Conservation (phyloP, 2,888 invertebrate species). For the Cheiracanthium punctorium region DNA sequence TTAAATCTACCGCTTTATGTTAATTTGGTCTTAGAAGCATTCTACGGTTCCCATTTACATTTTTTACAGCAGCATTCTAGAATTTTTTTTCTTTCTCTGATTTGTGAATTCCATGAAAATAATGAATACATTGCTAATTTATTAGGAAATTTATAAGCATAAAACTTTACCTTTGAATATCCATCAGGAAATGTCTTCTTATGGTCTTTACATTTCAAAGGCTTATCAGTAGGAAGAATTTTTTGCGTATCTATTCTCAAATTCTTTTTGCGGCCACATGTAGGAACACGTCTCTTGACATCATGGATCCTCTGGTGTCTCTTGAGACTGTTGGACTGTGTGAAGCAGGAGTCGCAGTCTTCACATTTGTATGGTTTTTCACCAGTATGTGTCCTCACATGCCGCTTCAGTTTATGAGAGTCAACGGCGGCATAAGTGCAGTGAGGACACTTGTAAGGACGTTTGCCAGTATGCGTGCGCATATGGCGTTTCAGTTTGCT, state of each 20-base stretch:
- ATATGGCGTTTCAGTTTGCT: slow-evolving; percentile 96
- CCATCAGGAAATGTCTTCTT: slow-evolving; percentile 93
- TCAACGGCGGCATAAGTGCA: slow-evolving; percentile 98
- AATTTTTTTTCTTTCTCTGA: too few species aligned
- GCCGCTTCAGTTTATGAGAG: slow-evolving; percentile 96
- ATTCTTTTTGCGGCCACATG: slow-evolving; percentile 97
- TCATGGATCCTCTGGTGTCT: slow-evolving; percentile 93
- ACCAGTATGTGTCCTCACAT: slow-evolving; percentile 88
- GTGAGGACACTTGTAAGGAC: slow-evolving; percentile 93
- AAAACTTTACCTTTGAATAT: slow-evolving; percentile 79
- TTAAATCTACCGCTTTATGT: too few species aligned
- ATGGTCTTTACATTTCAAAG: slow-evolving; percentile 93
- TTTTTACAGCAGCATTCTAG: too few species aligned
- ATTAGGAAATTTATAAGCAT: background rate
- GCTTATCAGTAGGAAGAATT: slow-evolving; percentile 93
- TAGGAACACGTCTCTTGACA: slow-evolving; percentile 92
- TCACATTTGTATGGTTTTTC: slow-evolving; percentile 79
- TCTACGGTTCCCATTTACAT: too few species aligned
- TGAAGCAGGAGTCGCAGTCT: slow-evolving; percentile 88
- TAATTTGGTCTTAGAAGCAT: too few species aligned
- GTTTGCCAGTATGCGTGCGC: slow-evolving; percentile 92
- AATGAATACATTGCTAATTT: too few species aligned
- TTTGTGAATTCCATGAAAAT: too few species aligned
- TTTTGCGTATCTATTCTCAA: slow-evolving; percentile 96
- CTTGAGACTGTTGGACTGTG: slow-evolving; percentile 96